A percentile compares a stretch with the other conserved stretches of the same genome.
phyloP scores from a whole-genome alignment of 2,113 vertebrate genomes.

The Nibea coibor region DNA sequence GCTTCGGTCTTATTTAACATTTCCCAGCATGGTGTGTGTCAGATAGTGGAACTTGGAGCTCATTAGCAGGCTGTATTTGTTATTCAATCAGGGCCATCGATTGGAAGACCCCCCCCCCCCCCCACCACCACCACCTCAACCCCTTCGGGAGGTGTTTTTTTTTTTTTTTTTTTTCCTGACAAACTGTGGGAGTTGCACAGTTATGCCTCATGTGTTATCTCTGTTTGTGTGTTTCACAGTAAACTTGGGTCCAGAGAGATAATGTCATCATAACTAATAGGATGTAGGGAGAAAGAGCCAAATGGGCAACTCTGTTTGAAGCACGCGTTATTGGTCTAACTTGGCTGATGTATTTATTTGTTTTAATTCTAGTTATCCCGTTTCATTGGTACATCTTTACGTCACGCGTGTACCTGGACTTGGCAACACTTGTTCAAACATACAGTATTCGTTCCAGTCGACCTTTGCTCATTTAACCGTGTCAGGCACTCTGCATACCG shows the following conservation, averaged over 20 bases:
- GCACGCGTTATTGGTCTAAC: background rate
- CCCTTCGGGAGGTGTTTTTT: constrained; percentile 26
- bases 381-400: background rate
- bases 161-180: constrained; percentile 28
- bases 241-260: constrained; percentile 50
- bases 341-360: background rate
- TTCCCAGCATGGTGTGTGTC: constrained; percentile 50
- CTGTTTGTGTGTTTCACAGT: constrained; percentile 29
- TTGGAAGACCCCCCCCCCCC: constrained; percentile 20
- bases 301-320: background rate
- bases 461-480: constrained; percentile 9
- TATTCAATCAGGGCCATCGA: constrained; percentile 58
- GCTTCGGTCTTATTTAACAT: constrained; percentile 49
- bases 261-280: constrained; percentile 33
- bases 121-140: background rate
- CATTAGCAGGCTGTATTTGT: constrained; percentile 66
- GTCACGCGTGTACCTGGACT: background rate
- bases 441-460: background rate
- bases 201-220: constrained; percentile 46
- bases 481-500: background rate
- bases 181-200: constrained; percentile 46
- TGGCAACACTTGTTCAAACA: constrained; percentile 1
- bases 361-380: background rate
- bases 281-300: constrained; percentile 1
- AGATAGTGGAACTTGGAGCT: constrained; percentile 48